Evolutionary conservation across 2,888 invertebrate species (phyloP).

Genomic region (Xylota segnis): DNA sequence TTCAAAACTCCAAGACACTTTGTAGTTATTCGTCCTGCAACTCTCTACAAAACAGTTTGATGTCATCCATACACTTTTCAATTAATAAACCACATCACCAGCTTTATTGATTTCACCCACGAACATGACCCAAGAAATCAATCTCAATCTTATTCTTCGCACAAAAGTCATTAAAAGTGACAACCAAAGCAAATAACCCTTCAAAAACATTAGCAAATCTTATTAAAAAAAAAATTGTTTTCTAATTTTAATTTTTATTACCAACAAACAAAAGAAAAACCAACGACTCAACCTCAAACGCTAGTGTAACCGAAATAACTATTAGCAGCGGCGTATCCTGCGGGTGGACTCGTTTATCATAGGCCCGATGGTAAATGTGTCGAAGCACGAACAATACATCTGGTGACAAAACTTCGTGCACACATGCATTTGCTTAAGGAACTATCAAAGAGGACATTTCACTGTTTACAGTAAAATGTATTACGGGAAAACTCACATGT

Average conservation of each 20-base stretch:
- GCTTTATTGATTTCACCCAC: not conserved
- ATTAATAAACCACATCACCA: not conserved
- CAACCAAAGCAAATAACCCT: not conserved
- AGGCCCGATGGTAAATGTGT: slow-evolving; percentile 53
- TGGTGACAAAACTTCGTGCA: slow-evolving; percentile 54
- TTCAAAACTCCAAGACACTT: too few relatives aligned
- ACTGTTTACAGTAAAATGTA: slow-evolving; percentile 5
- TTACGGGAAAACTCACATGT: slow-evolving; percentile 38
- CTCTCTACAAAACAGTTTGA: too few relatives aligned
- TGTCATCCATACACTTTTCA: not conserved
- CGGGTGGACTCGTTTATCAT: slow-evolving; percentile 38
- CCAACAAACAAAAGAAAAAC: not conserved
- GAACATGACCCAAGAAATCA: not conserved
- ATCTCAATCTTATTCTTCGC: not conserved
- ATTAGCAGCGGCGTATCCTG: slow-evolving; percentile 22
- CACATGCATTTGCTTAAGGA: slow-evolving; percentile 46
- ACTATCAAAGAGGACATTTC: slow-evolving; percentile 5
- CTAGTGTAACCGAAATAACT: slow-evolving; percentile 39
- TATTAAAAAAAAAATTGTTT: too few relatives aligned
- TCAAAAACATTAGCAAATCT: slow-evolving; percentile 1
- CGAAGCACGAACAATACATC: slow-evolving; percentile 67
- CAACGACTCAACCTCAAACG: slow-evolving; percentile 16
- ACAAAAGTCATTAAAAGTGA: not conserved
- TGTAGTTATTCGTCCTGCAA: too few relatives aligned
- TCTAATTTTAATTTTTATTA: slow-evolving; percentile 4